phyloP scores from a whole-genome alignment of 1,140 invertebrate species.

The Bombus polaris region DNA sequence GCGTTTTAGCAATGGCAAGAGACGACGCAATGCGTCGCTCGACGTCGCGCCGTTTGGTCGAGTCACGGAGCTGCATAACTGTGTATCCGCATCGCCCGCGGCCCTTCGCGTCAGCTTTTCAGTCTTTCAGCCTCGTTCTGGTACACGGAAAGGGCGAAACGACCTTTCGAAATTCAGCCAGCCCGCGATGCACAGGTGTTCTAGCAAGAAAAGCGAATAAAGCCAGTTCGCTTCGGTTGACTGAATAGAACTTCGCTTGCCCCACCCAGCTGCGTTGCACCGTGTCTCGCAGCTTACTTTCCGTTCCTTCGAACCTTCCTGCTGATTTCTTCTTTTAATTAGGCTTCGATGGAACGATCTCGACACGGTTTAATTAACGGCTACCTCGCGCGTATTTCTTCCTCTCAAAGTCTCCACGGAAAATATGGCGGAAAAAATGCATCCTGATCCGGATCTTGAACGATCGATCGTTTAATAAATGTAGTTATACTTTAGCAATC shows the following conservation, averaged over 20 bases:
- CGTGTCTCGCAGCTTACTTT: not conserved
- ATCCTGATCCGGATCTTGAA: not conserved
- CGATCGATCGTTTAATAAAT: not conserved
- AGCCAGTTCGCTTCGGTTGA: not conserved
- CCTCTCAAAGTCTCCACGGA: too few relatives aligned
- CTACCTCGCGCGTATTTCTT: too few relatives aligned
- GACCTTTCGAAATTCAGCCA: constrained; percentile 23
- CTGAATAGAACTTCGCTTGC: not conserved
- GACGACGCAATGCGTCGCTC: not conserved
- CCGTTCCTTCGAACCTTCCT: not conserved
- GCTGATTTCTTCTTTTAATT: constrained; percentile 19
- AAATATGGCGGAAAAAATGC: not conserved
- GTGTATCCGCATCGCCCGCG: constrained; percentile 27
- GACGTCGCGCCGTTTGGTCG: too few relatives aligned
- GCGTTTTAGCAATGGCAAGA: not conserved
- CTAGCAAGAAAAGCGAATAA: not conserved
- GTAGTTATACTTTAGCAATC: too few relatives aligned
- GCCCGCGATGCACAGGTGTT: not conserved
- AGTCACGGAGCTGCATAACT: constrained; percentile 1
- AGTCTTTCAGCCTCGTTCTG: not conserved
- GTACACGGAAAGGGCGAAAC: constrained; percentile 11
- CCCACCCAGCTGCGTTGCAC: too few relatives aligned
- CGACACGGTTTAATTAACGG: constrained; percentile 11
- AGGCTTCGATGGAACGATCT: not conserved
- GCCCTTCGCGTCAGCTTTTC: constrained; percentile 4